These are phyloP conservation scores for Psophia crepitans DNA, from an alignment of 2,113 vertebrate genomes.

Conservation along the genomic window DNA sequence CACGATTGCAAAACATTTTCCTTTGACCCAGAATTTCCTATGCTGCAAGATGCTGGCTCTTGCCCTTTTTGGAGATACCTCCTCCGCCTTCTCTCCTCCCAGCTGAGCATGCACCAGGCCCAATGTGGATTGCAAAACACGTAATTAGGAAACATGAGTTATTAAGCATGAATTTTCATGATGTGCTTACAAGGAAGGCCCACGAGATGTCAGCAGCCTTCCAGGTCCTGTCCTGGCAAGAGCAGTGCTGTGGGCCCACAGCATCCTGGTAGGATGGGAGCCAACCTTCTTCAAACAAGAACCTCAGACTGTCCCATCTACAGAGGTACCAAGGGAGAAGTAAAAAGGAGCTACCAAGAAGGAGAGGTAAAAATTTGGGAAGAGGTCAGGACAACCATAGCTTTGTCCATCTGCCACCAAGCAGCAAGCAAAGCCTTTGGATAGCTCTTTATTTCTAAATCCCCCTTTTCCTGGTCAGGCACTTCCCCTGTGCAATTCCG, in stretches of 20 bases:
- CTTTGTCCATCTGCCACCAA: not conserved
- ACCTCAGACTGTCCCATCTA: not conserved
- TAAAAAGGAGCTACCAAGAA: not conserved
- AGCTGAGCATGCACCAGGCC: rapidly evolving
- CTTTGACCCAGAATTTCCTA: not conserved
- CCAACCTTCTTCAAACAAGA: not conserved
- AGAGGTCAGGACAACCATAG: not conserved
- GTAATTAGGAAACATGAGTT: not conserved
- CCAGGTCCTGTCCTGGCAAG: not conserved
- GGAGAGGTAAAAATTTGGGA: not conserved
- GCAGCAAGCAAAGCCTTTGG: not conserved
- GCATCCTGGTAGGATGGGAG: not conserved
- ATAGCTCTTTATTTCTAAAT: not conserved
- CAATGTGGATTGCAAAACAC: rapidly evolving
- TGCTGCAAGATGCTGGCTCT: not conserved
- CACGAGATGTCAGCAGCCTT: conserved; percentile 54
- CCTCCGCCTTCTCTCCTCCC: not conserved
- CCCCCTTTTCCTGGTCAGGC: not conserved
- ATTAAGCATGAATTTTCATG: not conserved
- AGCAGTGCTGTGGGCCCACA: not conserved
- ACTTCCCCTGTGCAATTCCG: not conserved
- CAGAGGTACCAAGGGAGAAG: not conserved
- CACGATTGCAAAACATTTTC: rapidly evolving
- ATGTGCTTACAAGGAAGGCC: conserved; percentile 2
- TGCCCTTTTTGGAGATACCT: not conserved